Base-by-base conservation (phyloP, 2,113 vertebrate species). In the Tursiops truncatus region DNA sequence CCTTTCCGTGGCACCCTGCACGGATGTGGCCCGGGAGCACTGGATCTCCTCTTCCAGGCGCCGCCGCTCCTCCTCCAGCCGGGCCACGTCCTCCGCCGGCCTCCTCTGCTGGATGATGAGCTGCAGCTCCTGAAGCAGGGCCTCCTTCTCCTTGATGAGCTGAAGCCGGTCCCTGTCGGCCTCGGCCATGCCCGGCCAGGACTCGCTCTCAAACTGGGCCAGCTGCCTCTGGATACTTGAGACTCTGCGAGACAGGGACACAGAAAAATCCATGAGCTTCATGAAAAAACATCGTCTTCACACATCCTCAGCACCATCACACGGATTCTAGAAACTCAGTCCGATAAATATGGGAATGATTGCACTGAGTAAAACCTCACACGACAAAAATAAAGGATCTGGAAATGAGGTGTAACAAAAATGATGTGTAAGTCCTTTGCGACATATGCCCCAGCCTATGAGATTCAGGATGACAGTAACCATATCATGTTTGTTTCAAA, bases 81-180 rank as follows among this genome's bases (percentile, higher is more conserved):
- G 99, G 91, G 98, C 98, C 56, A 99, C 97, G 3, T 99, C 99
- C 95, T 99, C 99, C 1, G 98, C 98, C 0, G 99, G 98, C 86
- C 99, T 98, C 63, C 99, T 99, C 98, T 99, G 99, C 98, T 99
- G 99, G 94, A 99, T 99, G 97, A 99, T 99, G 96, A 99, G 98
- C 97, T 99, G 99, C 85, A 99, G 36, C 98, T 99, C 99, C 97
- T 99, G 99, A 95, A 99, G 99, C 36, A 99, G 99, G 15, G 99
- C 99, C 96, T 99, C 99, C 97, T 99, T 99, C 98, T 99, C 99
- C 5, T 99, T 99, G 98, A 99, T 98, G 79, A 99, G 99, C 99
- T 99, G 99, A 98, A 99, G 97, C 98, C 99, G 99, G 98, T 99
- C 99, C 47, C 99, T 99, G 98, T 99, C 99, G 0, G 99, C 99